Percentiles rank a stretch among this genome's conserved stretches.
Evolutionary conservation across 2,797 vertebrate species (phyloP).

Genomic region (Trachurus trachurus): DNA sequence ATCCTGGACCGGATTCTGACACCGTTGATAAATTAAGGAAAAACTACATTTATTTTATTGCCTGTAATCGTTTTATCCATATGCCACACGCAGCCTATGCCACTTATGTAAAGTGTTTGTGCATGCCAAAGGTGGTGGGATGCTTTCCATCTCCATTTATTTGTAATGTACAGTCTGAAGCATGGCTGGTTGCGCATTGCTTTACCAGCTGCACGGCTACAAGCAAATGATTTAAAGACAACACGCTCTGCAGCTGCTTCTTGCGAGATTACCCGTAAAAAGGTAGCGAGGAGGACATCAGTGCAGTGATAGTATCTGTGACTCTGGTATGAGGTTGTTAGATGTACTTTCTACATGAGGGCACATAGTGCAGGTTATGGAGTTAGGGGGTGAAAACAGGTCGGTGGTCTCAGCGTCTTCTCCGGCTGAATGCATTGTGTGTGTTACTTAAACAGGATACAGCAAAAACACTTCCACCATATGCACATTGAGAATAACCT

Average conservation of each 20-base stretch:
- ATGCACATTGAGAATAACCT: constrained; percentile 36
- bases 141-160: constrained; percentile 51
- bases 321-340: constrained; percentile 43
- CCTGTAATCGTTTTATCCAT: constrained; percentile 24
- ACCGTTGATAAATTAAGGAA: neutral
- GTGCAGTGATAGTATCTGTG: constrained; percentile 56
- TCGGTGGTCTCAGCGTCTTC: constrained; percentile 29
- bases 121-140: constrained; percentile 31
- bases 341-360: constrained; percentile 61
- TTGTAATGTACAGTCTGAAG: constrained; percentile 46
- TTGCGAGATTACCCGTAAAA: constrained; percentile 57
- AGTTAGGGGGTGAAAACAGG: constrained; percentile 38
- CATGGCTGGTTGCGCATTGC: constrained; percentile 56
- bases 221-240: constrained; percentile 61
- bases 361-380: constrained; percentile 34
- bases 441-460: constrained; percentile 45
- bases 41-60: constrained; percentile 2
- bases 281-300: constrained; percentile 54
- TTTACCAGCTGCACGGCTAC: constrained; percentile 45
- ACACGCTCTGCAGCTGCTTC: constrained; percentile 51
- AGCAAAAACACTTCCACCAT: constrained; percentile 38
- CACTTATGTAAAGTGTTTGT: constrained; percentile 51
- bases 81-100: constrained; percentile 23
- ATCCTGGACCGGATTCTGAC: neutral
- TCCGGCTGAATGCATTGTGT: constrained; percentile 41